Evolutionary conservation across 2,888 invertebrate species (phyloP).

Genomic region (Ichneumon xanthorius): DNA sequence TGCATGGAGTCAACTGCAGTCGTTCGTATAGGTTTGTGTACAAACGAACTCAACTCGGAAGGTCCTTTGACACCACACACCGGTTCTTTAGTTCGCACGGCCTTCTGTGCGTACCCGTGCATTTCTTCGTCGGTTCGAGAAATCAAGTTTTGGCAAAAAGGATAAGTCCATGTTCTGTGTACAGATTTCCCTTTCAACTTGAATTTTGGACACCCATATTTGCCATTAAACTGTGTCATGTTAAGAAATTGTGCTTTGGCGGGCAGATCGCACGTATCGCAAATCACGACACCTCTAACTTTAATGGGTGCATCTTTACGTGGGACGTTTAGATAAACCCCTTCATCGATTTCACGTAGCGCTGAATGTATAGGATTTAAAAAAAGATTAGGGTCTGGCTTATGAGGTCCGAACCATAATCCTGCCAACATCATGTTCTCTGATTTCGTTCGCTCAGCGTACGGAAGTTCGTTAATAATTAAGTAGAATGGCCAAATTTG

Average conservation of each 20-base stretch:
- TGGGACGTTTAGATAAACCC: slow-evolving; percentile 18
- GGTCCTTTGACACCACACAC: slow-evolving; percentile 55
- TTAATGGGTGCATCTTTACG: neutral
- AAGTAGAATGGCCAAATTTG: slow-evolving; percentile 65
- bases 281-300: slow-evolving; percentile 16
- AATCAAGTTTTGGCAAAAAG: neutral
- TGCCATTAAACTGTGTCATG: slow-evolving; percentile 28
- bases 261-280: slow-evolving; percentile 39
- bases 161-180: slow-evolving; percentile 9
- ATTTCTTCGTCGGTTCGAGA: slow-evolving; percentile 32
- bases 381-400: slow-evolving; percentile 48
- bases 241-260: slow-evolving; percentile 32
- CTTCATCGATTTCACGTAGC: slow-evolving; percentile 23
- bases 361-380: slow-evolving; percentile 30
- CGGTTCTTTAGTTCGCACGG: neutral
- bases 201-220: slow-evolving; percentile 47
- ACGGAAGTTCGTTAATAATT: slow-evolving; percentile 56
- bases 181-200: slow-evolving; percentile 14
- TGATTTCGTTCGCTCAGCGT: slow-evolving; percentile 27
- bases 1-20: slow-evolving; percentile 47
- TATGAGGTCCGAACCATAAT: slow-evolving; percentile 62
- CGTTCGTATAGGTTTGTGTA: slow-evolving; percentile 30
- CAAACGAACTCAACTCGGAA: slow-evolving; percentile 15
- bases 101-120: neutral
- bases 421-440: slow-evolving; percentile 61